Conservation (phyloP, 53 echinoderm and acorn worm species). For the Crossaster papposus region DNA sequence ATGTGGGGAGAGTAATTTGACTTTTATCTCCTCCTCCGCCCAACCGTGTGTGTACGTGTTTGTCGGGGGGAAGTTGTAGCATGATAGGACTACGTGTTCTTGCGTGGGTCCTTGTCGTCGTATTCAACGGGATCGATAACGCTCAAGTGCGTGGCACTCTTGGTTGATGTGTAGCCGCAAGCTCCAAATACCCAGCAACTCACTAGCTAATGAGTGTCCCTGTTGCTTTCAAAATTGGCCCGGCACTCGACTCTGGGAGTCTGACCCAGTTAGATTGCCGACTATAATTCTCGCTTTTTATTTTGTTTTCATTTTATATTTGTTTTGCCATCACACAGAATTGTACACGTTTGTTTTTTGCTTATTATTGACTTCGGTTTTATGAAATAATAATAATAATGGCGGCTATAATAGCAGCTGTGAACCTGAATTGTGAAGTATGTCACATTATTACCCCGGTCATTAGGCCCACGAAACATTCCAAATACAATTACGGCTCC, state of each 20-base stretch:
- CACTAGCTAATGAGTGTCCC: background rate
- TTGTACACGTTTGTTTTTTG: too few relatives aligned
- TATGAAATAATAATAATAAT: too few relatives aligned
- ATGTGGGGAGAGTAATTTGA: constrained; percentile 16
- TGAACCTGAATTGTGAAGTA: too few relatives aligned
- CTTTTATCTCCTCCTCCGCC: background rate
- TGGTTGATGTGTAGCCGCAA: too few relatives aligned
- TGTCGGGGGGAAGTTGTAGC: background rate
- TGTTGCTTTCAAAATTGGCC: background rate
- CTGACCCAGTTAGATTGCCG: background rate
- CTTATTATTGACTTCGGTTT: too few relatives aligned
- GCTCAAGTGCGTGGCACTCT: constrained; percentile 36
- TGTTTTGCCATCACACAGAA: too few relatives aligned
- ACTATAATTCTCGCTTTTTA: background rate
- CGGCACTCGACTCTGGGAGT: background rate
- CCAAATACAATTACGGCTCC: too few relatives aligned
- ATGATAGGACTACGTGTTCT: background rate
- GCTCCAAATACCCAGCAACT: background rate
- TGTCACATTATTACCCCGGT: too few relatives aligned
- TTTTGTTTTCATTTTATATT: too few relatives aligned
- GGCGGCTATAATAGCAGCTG: too few relatives aligned
- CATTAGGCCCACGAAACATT: too few relatives aligned
- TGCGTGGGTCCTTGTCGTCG: constrained; percentile 1
- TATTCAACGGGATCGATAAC: constrained; percentile 25
- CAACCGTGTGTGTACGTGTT: background rate